Evolutionary conservation across 2,113 vertebrate species (phyloP).

Genomic region (Lanius ludovicianus): DNA sequence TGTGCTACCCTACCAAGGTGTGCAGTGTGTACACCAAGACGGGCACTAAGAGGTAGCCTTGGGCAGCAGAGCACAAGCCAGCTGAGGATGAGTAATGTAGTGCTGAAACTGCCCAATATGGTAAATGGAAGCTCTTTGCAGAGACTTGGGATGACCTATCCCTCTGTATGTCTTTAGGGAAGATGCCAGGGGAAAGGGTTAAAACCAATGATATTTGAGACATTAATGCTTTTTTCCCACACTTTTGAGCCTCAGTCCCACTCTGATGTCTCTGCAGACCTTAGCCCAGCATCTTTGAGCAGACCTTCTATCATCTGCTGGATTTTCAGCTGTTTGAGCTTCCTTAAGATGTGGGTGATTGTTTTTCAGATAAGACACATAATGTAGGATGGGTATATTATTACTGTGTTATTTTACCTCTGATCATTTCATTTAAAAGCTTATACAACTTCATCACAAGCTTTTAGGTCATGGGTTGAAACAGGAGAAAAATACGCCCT

Average conservation of each 20-base stretch:
- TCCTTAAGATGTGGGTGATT: constrained; percentile 49
- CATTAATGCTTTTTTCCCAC: background rate
- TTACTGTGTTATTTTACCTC: constrained; percentile 23
- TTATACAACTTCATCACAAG: background rate
- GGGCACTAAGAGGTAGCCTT: background rate
- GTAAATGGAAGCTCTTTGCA: background rate
- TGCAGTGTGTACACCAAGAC: no score
- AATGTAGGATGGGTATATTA: constrained; percentile 46
- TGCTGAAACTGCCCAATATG: background rate
- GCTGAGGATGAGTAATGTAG: background rate
- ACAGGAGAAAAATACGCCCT: background rate
- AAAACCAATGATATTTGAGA: background rate
- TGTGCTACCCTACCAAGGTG: accelerated
- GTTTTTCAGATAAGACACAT: constrained; percentile 30
- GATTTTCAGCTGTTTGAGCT: constrained; percentile 17
- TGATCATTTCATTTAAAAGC: constrained; percentile 38
- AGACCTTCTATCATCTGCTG: constrained; percentile 9
- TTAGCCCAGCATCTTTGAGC: background rate
- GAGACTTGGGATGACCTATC: background rate
- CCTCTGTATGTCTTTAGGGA: background rate
- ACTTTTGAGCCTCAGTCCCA: background rate
- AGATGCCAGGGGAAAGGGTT: background rate
- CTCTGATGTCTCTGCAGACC: background rate
- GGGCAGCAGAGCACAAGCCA: background rate
- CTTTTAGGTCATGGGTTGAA: constrained; percentile 37